phyloP scores from a whole-genome alignment of 2,797 vertebrate genomes.

The Mormyrus hasselquistii region DNA sequence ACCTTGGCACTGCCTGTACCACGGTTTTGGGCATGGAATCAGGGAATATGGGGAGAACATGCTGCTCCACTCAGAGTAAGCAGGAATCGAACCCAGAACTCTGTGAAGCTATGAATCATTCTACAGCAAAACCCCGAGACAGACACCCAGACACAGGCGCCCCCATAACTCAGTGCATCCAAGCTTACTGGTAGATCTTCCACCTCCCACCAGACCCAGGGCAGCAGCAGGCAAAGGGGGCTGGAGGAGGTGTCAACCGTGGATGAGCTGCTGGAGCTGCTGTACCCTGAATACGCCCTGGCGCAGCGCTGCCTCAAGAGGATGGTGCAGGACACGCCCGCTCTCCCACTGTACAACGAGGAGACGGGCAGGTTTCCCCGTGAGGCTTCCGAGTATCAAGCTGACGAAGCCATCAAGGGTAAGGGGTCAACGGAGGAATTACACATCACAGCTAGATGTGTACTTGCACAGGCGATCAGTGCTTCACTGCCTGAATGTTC shows the following conservation, averaged over 20 bases:
- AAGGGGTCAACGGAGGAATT: not conserved
- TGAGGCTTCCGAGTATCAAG: slow-evolving; percentile 41
- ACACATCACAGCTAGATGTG: not conserved
- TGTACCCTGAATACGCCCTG: slow-evolving; percentile 58
- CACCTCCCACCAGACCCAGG: slow-evolving; percentile 23
- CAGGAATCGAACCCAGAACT: not conserved
- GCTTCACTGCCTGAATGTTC: not conserved
- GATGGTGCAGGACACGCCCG: slow-evolving; percentile 34
- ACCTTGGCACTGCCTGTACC: not conserved
- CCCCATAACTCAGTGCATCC: no score
- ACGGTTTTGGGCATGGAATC: not conserved
- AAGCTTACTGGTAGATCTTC: not conserved
- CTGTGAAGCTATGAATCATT: not conserved
- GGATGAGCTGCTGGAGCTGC: slow-evolving; percentile 57
- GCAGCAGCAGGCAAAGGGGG: not conserved
- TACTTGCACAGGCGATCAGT: not conserved
- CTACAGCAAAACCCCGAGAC: not conserved
- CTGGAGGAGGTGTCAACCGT: slow-evolving; percentile 44
- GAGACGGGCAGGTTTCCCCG: slow-evolving; percentile 47
- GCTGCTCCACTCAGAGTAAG: not conserved
- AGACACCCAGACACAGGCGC: not conserved
- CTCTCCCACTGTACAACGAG: slow-evolving; percentile 24
- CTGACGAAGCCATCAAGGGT: slow-evolving; percentile 2
- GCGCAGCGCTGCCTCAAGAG: slow-evolving; percentile 59
- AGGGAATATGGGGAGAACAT: not conserved